phyloP scores from a whole-genome alignment of 2,797 vertebrate genomes.

The Psittacula derbiana region DNA sequence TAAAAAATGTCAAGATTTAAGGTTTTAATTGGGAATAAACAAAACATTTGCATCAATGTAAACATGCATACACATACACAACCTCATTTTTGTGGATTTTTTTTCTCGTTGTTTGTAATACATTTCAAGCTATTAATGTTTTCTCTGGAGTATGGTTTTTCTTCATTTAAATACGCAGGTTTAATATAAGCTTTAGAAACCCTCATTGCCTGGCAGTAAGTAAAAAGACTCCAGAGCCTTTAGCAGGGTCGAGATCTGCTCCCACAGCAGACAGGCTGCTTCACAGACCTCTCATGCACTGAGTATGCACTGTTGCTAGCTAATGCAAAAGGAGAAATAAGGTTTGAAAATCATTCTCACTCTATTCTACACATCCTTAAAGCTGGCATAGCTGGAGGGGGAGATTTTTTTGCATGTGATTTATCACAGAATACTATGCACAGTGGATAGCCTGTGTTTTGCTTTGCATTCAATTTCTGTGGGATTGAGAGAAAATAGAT shows the following conservation, averaged over 20 bases:
- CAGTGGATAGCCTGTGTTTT: neutral
- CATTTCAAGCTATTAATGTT: neutral
- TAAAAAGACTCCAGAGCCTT: neutral
- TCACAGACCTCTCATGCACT: rapidly evolving
- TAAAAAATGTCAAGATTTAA: neutral
- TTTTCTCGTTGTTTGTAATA: neutral
- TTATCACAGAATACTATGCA: neutral
- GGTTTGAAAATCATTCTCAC: neutral
- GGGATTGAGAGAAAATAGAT: neutral
- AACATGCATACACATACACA: rapidly evolving
- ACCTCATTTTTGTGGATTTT: neutral
- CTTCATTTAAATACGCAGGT: neutral
- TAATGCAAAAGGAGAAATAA: neutral
- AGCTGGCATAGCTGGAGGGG: neutral
- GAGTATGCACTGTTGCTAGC: rapidly evolving
- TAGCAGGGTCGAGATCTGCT: neutral
- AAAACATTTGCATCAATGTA: neutral
- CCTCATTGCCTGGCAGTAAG: neutral
- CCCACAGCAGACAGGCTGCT: rapidly evolving
- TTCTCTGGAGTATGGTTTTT: neutral
- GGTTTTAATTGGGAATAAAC: neutral
- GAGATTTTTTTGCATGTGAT: neutral
- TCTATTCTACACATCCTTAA: neutral
- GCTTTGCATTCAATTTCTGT: neutral
- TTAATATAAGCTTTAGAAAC: neutral